Evolutionary conservation across 2,888 invertebrate species (phyloP).

Genomic region (Drosophila dives): DNA sequence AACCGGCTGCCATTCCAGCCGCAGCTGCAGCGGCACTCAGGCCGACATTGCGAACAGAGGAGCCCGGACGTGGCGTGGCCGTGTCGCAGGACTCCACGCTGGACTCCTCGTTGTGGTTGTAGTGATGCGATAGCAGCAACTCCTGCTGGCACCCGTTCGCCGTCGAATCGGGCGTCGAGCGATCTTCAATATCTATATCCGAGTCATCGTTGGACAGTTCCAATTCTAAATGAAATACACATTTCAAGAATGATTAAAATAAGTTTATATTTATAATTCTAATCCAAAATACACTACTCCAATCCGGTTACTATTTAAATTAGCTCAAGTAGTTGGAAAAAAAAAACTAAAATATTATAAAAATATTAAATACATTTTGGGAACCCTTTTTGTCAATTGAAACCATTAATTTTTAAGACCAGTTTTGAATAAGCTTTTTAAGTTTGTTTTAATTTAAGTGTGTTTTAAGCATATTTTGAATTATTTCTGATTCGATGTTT

Average conservation of each 20-base stretch:
- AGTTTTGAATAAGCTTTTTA: background rate
- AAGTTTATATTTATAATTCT: background rate
- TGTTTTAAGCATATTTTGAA: background rate
- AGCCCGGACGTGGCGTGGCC: slow-evolving; percentile 49
- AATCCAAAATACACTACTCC: background rate
- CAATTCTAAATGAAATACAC: slow-evolving; percentile 65
- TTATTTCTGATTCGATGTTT: background rate
- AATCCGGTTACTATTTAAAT: too few relatives aligned
- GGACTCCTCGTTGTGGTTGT: slow-evolving; percentile 79
- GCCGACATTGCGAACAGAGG: slow-evolving; percentile 13
- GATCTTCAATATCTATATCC: slow-evolving; percentile 85
- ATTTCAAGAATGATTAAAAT: slow-evolving; percentile 1
- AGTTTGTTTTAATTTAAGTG: background rate
- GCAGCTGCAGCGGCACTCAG: slow-evolving; percentile 63
- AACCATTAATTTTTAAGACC: background rate
- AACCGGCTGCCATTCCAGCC: slow-evolving; percentile 67
- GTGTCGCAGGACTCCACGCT: slow-evolving; percentile 81
- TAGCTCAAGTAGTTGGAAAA: background rate
- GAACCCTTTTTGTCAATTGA: background rate
- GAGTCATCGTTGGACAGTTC: slow-evolving; percentile 84
- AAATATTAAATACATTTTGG: background rate
- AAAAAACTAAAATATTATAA: background rate
- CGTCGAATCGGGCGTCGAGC: slow-evolving; percentile 83
- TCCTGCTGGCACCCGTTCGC: slow-evolving; percentile 69
- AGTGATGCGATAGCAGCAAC: slow-evolving; percentile 62